Evolutionary conservation across 2,113 vertebrate species (phyloP).

Genomic region (Condylura cristata): DNA sequence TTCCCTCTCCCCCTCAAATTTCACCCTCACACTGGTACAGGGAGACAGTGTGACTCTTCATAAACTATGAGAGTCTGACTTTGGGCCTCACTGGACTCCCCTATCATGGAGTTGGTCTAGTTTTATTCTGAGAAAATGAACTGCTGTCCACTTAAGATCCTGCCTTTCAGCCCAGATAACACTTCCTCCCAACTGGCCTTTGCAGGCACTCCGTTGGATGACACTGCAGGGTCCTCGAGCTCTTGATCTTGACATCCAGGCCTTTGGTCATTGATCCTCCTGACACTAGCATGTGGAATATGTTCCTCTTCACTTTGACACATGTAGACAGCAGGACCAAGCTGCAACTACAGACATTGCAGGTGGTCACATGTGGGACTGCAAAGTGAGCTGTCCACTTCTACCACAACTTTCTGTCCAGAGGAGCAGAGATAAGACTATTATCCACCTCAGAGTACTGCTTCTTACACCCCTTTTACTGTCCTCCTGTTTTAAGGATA

Average conservation of each 20-base stretch:
- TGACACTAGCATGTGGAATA: background rate
- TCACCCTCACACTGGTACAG: background rate
- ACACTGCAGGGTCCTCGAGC: rapidly evolving
- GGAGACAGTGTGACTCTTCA: background rate
- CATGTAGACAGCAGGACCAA: background rate
- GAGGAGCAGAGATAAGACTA: background rate
- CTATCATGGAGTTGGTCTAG: background rate
- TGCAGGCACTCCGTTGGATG: background rate
- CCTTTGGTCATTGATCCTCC: background rate
- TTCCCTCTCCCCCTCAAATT: background rate
- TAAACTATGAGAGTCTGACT: too few relatives aligned
- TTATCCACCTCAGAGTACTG: background rate
- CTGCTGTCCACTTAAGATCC: background rate
- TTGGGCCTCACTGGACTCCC: background rate
- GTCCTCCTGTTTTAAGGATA: background rate
- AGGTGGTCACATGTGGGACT: background rate
- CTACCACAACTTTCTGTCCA: background rate
- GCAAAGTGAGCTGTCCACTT: too few relatives aligned
- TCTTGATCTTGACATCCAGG: background rate
- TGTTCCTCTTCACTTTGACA: background rate
- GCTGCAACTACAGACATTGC: background rate
- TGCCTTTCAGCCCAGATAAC: background rate
- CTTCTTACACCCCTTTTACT: background rate
- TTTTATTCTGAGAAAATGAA: background rate
- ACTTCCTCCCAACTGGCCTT: too few relatives aligned